These are phyloP conservation scores for Sinopyrophorus schimmeli DNA, from an alignment of 2,888 invertebrate genomes.

Conservation along the genomic window DNA sequence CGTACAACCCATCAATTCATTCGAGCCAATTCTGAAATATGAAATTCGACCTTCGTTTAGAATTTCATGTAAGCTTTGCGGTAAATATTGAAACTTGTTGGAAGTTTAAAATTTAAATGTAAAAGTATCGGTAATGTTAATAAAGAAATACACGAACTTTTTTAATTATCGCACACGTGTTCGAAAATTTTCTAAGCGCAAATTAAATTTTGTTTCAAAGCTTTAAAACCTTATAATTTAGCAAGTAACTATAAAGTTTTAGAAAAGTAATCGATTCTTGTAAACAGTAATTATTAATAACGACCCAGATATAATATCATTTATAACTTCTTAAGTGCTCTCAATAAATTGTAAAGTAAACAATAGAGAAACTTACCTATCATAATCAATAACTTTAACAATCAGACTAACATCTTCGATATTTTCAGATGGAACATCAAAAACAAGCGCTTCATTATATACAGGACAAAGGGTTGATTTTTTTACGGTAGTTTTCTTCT, in stretches of 20 bases:
- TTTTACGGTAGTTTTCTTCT: constrained; percentile 90
- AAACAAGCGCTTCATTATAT: constrained; percentile 92
- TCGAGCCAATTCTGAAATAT: constrained; percentile 74
- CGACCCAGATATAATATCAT: too few relatives aligned
- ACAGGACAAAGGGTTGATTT: constrained; percentile 85
- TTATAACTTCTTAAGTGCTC: too few relatives aligned
- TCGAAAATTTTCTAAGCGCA: too few relatives aligned
- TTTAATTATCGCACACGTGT: background rate
- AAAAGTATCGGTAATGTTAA: too few relatives aligned
- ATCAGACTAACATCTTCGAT: constrained; percentile 80
- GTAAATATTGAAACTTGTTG: background rate
- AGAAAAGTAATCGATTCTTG: too few relatives aligned
- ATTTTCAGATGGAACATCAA: constrained; percentile 84
- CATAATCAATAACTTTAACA: constrained; percentile 87
- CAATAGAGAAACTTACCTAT: constrained; percentile 64
- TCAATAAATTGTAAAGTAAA: background rate
- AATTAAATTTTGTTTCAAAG: background rate
- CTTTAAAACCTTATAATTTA: background rate
- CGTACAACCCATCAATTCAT: constrained; percentile 84
- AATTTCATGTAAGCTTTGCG: background rate
- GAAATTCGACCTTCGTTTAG: constrained; percentile 14
- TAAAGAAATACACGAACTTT: constrained; percentile 3
- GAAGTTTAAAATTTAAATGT: background rate
- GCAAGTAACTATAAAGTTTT: too few relatives aligned
- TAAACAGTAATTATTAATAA: too few relatives aligned